These are phyloP conservation scores for Rotaria socialis DNA, from an alignment of 2,888 invertebrate genomes.

Conservation along the genomic window DNA sequence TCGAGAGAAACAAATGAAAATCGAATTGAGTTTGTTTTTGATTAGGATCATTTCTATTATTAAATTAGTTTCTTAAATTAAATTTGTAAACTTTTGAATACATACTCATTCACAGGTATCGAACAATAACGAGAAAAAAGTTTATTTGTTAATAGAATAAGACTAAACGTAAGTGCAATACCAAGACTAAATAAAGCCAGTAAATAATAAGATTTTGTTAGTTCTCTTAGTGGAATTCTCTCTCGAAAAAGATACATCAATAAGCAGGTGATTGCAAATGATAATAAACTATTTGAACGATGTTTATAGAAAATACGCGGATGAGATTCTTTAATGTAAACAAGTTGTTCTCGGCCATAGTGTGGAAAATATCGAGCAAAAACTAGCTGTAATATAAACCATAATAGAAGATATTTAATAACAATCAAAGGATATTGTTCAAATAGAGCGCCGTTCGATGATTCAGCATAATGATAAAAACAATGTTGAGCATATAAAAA, in stretches of 20 bases:
- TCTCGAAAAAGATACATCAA: neutral
- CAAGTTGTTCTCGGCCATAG: neutral
- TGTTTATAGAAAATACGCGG: neutral
- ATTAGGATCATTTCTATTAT: neutral
- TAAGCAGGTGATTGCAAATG: neutral
- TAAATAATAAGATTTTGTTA: neutral
- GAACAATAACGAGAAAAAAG: neutral
- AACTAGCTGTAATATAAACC: slow-evolving; percentile 8
- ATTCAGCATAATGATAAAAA: neutral
- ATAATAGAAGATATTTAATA: neutral
- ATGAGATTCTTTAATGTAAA: neutral
- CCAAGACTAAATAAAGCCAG: slow-evolving; percentile 19
- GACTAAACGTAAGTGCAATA: neutral
- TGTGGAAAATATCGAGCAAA: slow-evolving; percentile 24
- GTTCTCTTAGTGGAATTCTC: neutral
- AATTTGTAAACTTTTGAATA: neutral
- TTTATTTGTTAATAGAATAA: slow-evolving; percentile 17
- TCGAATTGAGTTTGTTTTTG: slow-evolving; percentile 2
- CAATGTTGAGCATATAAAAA: neutral
- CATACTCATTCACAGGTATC: neutral
- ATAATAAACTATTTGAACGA: slow-evolving; percentile 14
- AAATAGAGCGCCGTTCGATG: neutral
- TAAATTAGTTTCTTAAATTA: neutral
- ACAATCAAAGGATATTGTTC: neutral
- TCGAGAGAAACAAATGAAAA: neutral